Percentiles rank a stretch among this genome's conserved stretches.
These are phyloP conservation scores for Pterostichus niger DNA, from an alignment of 2,888 invertebrate genomes.

Conservation along the genomic window DNA sequence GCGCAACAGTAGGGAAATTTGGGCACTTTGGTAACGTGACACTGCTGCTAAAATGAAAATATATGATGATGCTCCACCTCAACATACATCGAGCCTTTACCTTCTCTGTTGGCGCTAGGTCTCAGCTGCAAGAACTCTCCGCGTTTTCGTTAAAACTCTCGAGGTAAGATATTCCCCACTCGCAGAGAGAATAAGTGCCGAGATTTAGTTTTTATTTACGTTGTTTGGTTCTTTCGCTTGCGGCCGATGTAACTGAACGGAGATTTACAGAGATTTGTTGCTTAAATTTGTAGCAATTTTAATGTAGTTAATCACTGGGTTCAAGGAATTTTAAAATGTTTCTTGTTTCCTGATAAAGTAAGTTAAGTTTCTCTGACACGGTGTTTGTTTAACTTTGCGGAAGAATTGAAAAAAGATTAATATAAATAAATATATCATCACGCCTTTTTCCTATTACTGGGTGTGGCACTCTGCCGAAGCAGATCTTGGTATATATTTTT, in stretches of 20 bases:
- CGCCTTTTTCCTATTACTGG: too few relatives aligned
- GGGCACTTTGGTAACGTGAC: conserved; percentile 35
- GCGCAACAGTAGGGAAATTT: conserved; percentile 24
- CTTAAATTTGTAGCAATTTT: conserved; percentile 41
- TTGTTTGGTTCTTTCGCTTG: conserved; percentile 3
- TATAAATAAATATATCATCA: background rate
- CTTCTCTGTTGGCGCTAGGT: background rate
- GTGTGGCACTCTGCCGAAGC: too few relatives aligned
- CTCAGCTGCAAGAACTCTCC: conserved; percentile 14
- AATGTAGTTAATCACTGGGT: conserved; percentile 25
- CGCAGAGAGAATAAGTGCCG: conserved; percentile 1
- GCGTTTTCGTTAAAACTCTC: background rate
- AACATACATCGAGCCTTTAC: background rate
- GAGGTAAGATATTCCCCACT: too few relatives aligned
- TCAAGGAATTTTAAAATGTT: background rate
- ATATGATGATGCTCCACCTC: conserved; percentile 36
- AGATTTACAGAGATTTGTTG: conserved; percentile 23
- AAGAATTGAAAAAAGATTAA: conserved; percentile 46
- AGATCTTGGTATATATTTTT: too few relatives aligned
- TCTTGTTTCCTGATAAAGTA: conserved; percentile 35
- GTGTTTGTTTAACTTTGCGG: conserved; percentile 14
- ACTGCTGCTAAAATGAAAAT: conserved; percentile 24
- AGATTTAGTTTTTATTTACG: conserved; percentile 40
- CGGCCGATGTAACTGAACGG: background rate
- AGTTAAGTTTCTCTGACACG: conserved; percentile 8